A percentile compares a stretch with the other conserved stretches of the same genome.
Conservation (phyloP, 2,888 invertebrate genomes). For the Pollenia griseotomentosa region DNA sequence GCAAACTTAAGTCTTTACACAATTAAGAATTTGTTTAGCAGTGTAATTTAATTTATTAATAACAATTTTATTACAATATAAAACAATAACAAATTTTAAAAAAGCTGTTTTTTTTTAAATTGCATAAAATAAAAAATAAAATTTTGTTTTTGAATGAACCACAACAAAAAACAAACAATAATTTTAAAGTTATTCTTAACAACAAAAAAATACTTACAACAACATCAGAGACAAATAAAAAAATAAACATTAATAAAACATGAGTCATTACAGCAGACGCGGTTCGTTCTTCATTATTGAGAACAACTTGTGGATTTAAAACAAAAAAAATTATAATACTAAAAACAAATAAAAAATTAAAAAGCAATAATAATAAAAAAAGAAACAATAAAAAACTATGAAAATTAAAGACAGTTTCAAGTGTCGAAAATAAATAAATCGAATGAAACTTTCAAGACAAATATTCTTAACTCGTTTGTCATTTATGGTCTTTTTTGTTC, state of each 20-base stretch:
- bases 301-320: slow-evolving; percentile 52
- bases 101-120: slow-evolving; percentile 10
- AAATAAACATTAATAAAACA: slow-evolving; percentile 33
- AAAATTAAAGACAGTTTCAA: slow-evolving; percentile 40
- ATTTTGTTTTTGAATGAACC: background rate
- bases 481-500: slow-evolving; percentile 16
- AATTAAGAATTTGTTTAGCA: too few species aligned
- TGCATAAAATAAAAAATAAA: background rate
- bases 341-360: slow-evolving; percentile 6
- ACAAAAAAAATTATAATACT: background rate
- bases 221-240: slow-evolving; percentile 9
- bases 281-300: slow-evolving; percentile 4
- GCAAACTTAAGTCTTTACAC: too few species aligned
- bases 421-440: slow-evolving; percentile 33
- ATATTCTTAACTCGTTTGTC: slow-evolving; percentile 41
- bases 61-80: slow-evolving; percentile 24
- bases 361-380: slow-evolving; percentile 21
- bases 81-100: background rate
- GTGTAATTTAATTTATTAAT: too few species aligned
- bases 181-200: slow-evolving; percentile 29
- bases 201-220: background rate
- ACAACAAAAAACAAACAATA: slow-evolving; percentile 2
- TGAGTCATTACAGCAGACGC: slow-evolving; percentile 47
- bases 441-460: slow-evolving; percentile 14
- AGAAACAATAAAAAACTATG: background rate